Evolutionary conservation across 2,888 invertebrate genomes (phyloP).

Genomic region (Melinaea marsaeus): DNA sequence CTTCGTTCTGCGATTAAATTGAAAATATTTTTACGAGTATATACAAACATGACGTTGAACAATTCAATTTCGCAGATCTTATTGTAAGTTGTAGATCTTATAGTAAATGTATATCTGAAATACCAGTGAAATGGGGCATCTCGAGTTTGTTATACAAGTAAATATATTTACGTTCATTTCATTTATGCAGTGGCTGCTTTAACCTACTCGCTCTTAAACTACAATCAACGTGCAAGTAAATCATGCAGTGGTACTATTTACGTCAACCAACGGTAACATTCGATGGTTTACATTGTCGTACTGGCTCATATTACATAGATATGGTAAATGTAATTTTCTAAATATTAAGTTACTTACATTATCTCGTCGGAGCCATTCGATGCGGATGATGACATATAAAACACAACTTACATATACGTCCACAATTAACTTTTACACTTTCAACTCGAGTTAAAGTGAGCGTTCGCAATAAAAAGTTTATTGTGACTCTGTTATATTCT

Average conservation of each 20-base stretch:
- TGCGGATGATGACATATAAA: slow-evolving; percentile 48
- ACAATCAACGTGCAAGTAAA: slow-evolving; percentile 47
- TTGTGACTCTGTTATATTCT: slow-evolving; percentile 25
- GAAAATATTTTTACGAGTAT: slow-evolving; percentile 36
- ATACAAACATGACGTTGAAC: slow-evolving; percentile 36
- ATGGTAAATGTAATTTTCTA: slow-evolving; percentile 55
- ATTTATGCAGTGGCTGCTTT: slow-evolving; percentile 23
- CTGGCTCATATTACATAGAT: slow-evolving; percentile 46
- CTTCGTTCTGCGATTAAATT: slow-evolving; percentile 25
- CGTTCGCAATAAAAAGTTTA: slow-evolving; percentile 25
- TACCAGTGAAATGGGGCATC: slow-evolving; percentile 22
- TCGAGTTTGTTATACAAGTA: slow-evolving; percentile 35
- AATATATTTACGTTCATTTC: slow-evolving; percentile 30
- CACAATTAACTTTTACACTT: slow-evolving; percentile 32
- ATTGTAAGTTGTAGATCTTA: slow-evolving; percentile 15
- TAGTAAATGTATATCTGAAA: slow-evolving; percentile 20
- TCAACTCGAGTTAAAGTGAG: slow-evolving; percentile 26
- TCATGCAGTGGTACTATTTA: slow-evolving; percentile 65
- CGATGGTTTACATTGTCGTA: slow-evolving; percentile 56
- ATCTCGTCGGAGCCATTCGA: slow-evolving; percentile 69
- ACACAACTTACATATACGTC: slow-evolving; percentile 40
- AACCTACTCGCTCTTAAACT: slow-evolving; percentile 27
- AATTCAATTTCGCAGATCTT: slow-evolving; percentile 49
- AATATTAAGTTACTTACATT: slow-evolving; percentile 71
- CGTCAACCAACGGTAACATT: slow-evolving; percentile 61